Conservation (phyloP, 2,888 invertebrate species). For the Spodoptera exigua region DNA sequence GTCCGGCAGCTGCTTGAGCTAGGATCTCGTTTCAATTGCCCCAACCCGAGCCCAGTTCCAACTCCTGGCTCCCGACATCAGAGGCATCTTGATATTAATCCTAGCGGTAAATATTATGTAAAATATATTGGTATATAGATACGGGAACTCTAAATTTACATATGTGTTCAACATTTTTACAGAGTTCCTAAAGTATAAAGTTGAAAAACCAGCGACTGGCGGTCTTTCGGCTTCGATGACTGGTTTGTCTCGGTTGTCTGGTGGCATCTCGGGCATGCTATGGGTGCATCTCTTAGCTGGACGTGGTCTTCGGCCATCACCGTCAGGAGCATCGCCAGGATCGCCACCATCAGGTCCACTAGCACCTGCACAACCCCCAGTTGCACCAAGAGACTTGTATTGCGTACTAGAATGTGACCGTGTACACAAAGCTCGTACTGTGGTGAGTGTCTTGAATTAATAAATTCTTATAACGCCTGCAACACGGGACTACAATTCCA, state of each 20-base stretch:
- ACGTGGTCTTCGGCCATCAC: slow-evolving; percentile 94
- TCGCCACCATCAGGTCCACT: slow-evolving; percentile 91
- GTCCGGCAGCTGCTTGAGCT: slow-evolving; percentile 95
- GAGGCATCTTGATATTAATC: slow-evolving; percentile 95
- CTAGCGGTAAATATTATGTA: slow-evolving; percentile 91
- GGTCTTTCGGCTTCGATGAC: slow-evolving; percentile 90
- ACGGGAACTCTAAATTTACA: too few relatives aligned
- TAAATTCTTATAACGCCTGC: not conserved
- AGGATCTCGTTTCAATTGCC: slow-evolving; percentile 89
- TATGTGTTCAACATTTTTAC: slow-evolving; percentile 60
- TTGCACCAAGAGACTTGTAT: slow-evolving; percentile 94
- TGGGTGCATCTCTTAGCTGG: slow-evolving; percentile 97
- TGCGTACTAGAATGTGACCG: slow-evolving; percentile 99
- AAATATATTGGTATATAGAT: too few relatives aligned
- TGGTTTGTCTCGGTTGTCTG: slow-evolving; percentile 84
- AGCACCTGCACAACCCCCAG: slow-evolving; percentile 81
- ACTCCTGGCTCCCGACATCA: slow-evolving; percentile 94
- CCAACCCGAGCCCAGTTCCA: slow-evolving; percentile 92
- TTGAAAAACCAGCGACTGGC: slow-evolving; percentile 92
- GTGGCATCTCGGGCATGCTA: slow-evolving; percentile 94
- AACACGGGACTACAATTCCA: too few relatives aligned
- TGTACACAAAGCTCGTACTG: slow-evolving; percentile 98
- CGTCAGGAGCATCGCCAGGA: slow-evolving; percentile 91
- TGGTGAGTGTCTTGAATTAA: slow-evolving; percentile 86
- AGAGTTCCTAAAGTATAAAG: slow-evolving; percentile 97